phyloP scores from a whole-genome alignment of 2,797 vertebrate species.

The Syngnathus rostellatus region DNA sequence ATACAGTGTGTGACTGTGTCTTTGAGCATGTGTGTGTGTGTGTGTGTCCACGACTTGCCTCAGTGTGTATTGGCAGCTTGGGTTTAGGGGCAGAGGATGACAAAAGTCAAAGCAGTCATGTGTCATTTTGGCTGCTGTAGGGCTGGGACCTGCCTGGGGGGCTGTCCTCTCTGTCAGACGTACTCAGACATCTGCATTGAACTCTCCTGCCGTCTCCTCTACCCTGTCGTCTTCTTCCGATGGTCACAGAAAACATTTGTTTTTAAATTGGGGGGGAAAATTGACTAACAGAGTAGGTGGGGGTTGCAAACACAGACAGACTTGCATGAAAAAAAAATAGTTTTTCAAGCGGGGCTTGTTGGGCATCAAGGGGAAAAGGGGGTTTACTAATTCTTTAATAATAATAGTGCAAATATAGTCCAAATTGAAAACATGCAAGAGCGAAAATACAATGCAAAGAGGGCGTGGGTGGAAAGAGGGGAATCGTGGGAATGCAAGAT shows the following conservation, averaged over 20 bases:
- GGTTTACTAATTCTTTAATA: slow-evolving; percentile 20
- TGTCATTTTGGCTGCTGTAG: slow-evolving; percentile 70
- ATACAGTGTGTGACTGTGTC: slow-evolving; percentile 64
- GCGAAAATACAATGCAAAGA: slow-evolving; percentile 63
- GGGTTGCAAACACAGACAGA: too few relatives aligned
- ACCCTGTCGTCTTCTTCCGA: slow-evolving; percentile 40
- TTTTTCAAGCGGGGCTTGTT: too few relatives aligned
- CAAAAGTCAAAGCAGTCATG: slow-evolving; percentile 75
- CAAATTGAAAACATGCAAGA: slow-evolving; percentile 54
- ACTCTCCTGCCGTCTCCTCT: slow-evolving; percentile 56
- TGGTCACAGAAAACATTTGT: neutral
- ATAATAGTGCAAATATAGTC: slow-evolving; percentile 25
- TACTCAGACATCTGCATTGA: slow-evolving; percentile 66
- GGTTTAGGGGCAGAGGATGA: slow-evolving; percentile 62
- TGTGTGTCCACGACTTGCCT: slow-evolving; percentile 40
- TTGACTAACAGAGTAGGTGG: too few relatives aligned
- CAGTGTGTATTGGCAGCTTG: slow-evolving; percentile 60
- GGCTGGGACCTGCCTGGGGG: slow-evolving; percentile 66
- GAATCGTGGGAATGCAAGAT: slow-evolving; percentile 75
- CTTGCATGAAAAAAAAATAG: too few relatives aligned
- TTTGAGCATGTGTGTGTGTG: slow-evolving; percentile 46
- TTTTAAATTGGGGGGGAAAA: too few relatives aligned
- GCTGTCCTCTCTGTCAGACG: slow-evolving; percentile 72
- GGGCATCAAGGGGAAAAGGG: neutral
- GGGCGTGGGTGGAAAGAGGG: slow-evolving; percentile 72